These are phyloP conservation scores for Patiria pectinifera DNA, from an alignment of 53 echinoderm and acorn worm genomes.

Conservation along the genomic window DNA sequence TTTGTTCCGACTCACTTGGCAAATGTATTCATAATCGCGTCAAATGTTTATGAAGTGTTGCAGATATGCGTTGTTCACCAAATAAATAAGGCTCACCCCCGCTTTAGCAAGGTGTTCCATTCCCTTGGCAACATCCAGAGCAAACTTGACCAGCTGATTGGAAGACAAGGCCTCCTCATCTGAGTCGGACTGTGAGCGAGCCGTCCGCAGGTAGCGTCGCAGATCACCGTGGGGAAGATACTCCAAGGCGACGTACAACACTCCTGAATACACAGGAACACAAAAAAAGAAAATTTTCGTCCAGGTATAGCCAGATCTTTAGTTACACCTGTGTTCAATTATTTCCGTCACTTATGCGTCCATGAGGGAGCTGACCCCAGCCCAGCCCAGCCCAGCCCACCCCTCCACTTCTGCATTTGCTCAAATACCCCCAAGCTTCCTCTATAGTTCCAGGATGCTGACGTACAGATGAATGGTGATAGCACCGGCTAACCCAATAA, in stretches of 20 bases:
- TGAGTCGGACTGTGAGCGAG: neutral
- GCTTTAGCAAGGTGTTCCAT: constrained; percentile 43
- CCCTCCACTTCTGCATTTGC: too few species aligned
- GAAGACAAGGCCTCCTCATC: constrained; percentile 1
- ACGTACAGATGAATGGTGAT: too few species aligned
- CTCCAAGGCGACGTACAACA: constrained; percentile 24
- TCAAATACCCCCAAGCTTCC: too few species aligned
- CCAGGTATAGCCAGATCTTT: neutral
- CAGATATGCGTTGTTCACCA: too few species aligned
- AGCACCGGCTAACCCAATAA: too few species aligned
- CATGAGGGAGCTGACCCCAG: too few species aligned
- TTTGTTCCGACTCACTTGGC: too few species aligned
- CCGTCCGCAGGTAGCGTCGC: constrained; percentile 2
- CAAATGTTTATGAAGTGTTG: too few species aligned
- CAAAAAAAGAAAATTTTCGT: neutral
- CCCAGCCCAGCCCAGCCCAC: too few species aligned
- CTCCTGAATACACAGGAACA: neutral
- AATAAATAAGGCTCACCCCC: neutral
- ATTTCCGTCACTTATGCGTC: too few species aligned
- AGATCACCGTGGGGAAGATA: constrained; percentile 33
- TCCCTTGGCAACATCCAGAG: constrained; percentile 45
- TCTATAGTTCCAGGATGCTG: too few species aligned
- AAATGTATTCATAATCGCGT: too few species aligned
- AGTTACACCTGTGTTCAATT: neutral
- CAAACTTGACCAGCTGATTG: constrained; percentile 47